A percentile compares a stretch with the other conserved stretches of the same genome.
These are phyloP conservation scores for Pheucticus melanocephalus DNA, from an alignment of 2,113 vertebrate genomes.

Conservation along the genomic window DNA sequence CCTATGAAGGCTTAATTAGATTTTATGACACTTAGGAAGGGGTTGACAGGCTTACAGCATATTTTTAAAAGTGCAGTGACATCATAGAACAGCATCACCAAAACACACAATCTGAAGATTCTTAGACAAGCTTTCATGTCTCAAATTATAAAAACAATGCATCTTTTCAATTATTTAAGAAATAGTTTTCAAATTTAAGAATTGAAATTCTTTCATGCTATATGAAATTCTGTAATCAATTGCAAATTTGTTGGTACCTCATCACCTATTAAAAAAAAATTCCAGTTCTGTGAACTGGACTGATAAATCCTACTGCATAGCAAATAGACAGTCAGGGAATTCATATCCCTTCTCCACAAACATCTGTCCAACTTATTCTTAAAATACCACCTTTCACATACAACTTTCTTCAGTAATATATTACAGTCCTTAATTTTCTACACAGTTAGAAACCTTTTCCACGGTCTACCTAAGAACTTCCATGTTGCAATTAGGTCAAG, in stretches of 20 bases:
- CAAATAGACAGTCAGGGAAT: background rate
- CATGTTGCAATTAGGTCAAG: background rate
- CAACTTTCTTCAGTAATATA: background rate
- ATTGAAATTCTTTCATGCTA: constrained; percentile 1
- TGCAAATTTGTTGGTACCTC: background rate
- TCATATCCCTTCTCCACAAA: background rate
- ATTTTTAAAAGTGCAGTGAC: background rate
- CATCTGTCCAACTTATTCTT: background rate
- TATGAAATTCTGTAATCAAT: background rate
- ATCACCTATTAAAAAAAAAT: background rate
- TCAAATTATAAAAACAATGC: background rate
- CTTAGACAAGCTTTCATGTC: background rate
- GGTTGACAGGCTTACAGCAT: background rate
- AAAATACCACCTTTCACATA: background rate
- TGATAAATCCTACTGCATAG: background rate
- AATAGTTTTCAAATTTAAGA: background rate
- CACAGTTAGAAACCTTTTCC: background rate
- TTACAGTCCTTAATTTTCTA: background rate
- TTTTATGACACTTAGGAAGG: background rate
- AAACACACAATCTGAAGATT: background rate
- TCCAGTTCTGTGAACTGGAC: background rate
- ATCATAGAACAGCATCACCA: background rate
- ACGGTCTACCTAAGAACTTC: background rate
- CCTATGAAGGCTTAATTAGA: background rate
- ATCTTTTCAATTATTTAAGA: constrained; percentile 22